These are phyloP conservation scores for Pantherophis guttatus DNA, from an alignment of 2,113 vertebrate genomes.

Conservation along the genomic window DNA sequence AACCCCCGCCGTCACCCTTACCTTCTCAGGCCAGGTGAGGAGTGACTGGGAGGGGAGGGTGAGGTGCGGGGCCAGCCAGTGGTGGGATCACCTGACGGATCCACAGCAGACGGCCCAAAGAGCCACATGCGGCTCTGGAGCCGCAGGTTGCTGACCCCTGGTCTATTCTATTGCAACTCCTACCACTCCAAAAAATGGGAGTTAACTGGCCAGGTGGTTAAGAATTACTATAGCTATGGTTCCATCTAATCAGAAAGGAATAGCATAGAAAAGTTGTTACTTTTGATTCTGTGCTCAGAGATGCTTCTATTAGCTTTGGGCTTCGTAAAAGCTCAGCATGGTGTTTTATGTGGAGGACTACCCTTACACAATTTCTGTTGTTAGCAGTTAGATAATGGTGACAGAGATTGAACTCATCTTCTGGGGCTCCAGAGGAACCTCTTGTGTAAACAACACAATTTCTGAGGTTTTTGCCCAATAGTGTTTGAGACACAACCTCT, in stretches of 20 bases:
- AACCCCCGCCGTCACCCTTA: too few species aligned
- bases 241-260: not conserved
- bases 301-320: not conserved
- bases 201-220: not conserved
- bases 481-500: not conserved
- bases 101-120: too few species aligned
- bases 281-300: not conserved
- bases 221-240: not conserved
- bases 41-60: too few species aligned
- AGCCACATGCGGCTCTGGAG: too few species aligned
- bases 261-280: not conserved
- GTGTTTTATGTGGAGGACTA: not conserved
- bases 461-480: not conserved
- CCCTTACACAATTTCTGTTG: not conserved
- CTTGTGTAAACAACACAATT: not conserved
- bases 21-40: too few species aligned
- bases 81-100: too few species aligned
- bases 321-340: not conserved
- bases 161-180: not conserved
- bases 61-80: too few species aligned
- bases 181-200: not conserved
- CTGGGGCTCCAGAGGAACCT: not conserved
- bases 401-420: not conserved
- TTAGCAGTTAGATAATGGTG: not conserved
- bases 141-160: too few species aligned